phyloP scores from a whole-genome alignment of 35 echinoderm and acorn worm species.

The Eucidaris tribuloides region DNA sequence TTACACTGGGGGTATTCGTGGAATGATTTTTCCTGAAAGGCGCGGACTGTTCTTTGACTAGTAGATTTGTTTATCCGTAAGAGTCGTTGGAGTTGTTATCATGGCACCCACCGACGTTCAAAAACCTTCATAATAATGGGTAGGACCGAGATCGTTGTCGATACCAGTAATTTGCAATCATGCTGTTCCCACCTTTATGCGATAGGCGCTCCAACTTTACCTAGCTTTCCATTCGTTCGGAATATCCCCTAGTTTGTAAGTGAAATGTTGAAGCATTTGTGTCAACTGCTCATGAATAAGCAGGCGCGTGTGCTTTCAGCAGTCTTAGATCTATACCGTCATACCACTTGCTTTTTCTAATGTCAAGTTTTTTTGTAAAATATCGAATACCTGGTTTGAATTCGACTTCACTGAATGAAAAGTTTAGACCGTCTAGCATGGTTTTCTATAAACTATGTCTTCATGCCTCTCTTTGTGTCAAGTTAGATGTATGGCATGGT shows the following conservation, averaged over 20 bases:
- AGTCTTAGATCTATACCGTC: conserved; percentile 22
- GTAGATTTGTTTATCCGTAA: conserved; percentile 1
- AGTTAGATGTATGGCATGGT: neutral
- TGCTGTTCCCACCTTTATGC: conserved; percentile 15
- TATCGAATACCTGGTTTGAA: neutral
- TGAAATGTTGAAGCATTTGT: conserved; percentile 17
- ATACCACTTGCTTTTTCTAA: conserved; percentile 4
- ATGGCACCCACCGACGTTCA: conserved; percentile 30
- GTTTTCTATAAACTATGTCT: neutral
- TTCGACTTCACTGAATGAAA: neutral
- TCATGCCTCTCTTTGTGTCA: neutral
- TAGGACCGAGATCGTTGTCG: conserved; percentile 27
- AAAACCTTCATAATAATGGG: conserved; percentile 48
- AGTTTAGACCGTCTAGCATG: neutral
- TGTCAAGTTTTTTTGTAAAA: neutral
- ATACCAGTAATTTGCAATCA: neutral
- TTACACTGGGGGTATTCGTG: conserved; percentile 5
- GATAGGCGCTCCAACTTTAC: conserved; percentile 22
- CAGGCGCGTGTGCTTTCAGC: conserved; percentile 6
- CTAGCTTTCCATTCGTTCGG: conserved; percentile 37
- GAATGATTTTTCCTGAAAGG: conserved; percentile 12
- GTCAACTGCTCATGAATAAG: neutral
- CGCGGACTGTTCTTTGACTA: conserved; percentile 25
- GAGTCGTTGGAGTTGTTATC: conserved; percentile 5
- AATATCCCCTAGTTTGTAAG: neutral